Conservation (phyloP, 2,888 invertebrate genomes). For the Sesia bembeciformis region DNA sequence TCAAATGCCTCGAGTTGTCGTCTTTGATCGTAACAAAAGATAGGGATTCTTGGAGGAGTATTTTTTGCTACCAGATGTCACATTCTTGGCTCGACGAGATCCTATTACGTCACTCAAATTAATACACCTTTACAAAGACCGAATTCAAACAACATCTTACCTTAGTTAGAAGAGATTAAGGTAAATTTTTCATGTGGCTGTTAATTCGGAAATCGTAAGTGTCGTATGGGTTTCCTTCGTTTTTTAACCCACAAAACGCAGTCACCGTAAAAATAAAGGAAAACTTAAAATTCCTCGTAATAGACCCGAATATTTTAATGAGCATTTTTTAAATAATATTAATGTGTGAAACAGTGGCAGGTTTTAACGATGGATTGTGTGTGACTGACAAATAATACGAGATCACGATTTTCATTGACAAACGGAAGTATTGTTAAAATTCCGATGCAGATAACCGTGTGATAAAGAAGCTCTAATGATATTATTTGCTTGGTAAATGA, state of each 20-base stretch:
- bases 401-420: constrained; percentile 7
- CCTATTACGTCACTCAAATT: constrained; percentile 14
- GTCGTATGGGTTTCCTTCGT: constrained; percentile 9
- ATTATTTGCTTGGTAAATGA: too few species aligned
- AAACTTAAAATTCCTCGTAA: constrained; percentile 43
- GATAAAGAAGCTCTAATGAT: too few species aligned
- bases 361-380: constrained; percentile 33
- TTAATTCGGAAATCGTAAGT: constrained; percentile 1
- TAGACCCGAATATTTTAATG: constrained; percentile 62
- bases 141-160: neutral
- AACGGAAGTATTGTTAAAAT: constrained; percentile 64
- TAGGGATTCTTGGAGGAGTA: constrained; percentile 21
- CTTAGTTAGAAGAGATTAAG: constrained; percentile 7
- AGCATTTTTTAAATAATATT: constrained; percentile 43
- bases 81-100: constrained; percentile 30
- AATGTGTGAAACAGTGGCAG: constrained; percentile 40
- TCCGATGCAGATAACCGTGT: constrained; percentile 11
- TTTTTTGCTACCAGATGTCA: constrained; percentile 33
- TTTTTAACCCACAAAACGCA: constrained; percentile 29
- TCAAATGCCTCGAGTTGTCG: constrained; percentile 35
- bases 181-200: neutral
- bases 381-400: neutral
- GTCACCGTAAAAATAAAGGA: constrained; percentile 35
- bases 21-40: constrained; percentile 40
- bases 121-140: constrained; percentile 4